Conservation (phyloP, 2,113 vertebrate genomes). For the Synodontis membranacea region DNA sequence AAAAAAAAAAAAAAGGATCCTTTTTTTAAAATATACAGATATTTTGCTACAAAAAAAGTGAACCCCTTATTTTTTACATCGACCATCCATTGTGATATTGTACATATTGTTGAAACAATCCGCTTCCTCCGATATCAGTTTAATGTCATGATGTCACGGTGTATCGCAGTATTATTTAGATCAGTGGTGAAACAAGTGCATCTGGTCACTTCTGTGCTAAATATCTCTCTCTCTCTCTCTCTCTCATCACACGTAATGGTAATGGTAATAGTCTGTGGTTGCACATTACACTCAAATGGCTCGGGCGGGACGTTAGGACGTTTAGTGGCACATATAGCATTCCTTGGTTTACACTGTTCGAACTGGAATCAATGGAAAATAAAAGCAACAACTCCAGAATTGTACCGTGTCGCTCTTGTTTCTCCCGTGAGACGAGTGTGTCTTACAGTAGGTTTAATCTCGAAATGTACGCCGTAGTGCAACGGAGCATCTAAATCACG, state of each 20-base stretch:
- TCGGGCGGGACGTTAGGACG: conserved; percentile 51
- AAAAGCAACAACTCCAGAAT: conserved; percentile 48
- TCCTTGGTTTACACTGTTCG: conserved; percentile 53
- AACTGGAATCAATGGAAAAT: conserved; percentile 58
- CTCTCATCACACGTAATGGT: conserved; percentile 46
- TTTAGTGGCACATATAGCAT: conserved; percentile 48
- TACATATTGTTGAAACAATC: conserved; percentile 53
- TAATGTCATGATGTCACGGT: conserved; percentile 50
- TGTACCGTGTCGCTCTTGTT: not conserved
- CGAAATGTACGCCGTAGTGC: not conserved
- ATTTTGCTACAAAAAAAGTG: conserved; percentile 60
- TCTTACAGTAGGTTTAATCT: not conserved
- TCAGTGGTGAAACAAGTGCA: conserved; percentile 54
- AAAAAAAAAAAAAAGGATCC: conserved; percentile 23
- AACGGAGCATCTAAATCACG: not conserved
- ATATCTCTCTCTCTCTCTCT: conserved; percentile 48
- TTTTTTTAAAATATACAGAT: conserved; percentile 61
- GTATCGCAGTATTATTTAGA: conserved; percentile 55
- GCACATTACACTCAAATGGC: conserved; percentile 51
- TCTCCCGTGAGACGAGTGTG: not conserved
- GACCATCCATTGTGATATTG: conserved; percentile 58
- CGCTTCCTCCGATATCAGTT: conserved; percentile 39
- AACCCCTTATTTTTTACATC: conserved; percentile 61
- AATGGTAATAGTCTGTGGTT: conserved; percentile 50
- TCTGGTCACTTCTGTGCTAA: conserved; percentile 50